A percentile compares a stretch with the other conserved stretches of the same genome.
Conservation (phyloP, 1,140 invertebrate species). For the Drosophila ambigua region DNA sequence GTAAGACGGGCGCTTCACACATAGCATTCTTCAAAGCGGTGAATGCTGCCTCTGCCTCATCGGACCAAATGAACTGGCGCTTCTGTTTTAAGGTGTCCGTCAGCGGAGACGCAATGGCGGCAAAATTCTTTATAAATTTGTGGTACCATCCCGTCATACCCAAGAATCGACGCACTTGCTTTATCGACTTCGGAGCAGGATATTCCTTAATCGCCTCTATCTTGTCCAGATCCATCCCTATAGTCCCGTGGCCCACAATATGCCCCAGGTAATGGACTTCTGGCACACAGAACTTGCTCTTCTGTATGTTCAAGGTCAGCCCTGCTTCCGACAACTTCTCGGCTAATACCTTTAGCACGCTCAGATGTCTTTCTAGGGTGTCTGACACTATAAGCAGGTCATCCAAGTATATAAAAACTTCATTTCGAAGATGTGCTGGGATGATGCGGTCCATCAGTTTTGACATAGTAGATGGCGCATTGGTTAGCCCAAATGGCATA, state of each 20-base stretch:
- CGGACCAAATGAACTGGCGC: too few species aligned
- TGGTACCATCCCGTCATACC: neutral
- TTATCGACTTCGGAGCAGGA: constrained; percentile 6
- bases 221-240: constrained; percentile 12
- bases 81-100: neutral
- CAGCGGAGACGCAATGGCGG: neutral
- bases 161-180: neutral
- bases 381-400: constrained; percentile 5
- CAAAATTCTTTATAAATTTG: neutral
- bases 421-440: too few species aligned
- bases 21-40: too few species aligned
- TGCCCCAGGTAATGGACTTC: constrained; percentile 18
- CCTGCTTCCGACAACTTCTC: neutral
- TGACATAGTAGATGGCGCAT: neutral
- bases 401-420: too few species aligned
- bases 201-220: constrained; percentile 6
- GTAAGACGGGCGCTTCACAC: too few species aligned
- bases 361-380: constrained; percentile 6
- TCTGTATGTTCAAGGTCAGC: constrained; percentile 15
- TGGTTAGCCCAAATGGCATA: too few species aligned
- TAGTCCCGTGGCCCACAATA: constrained; percentile 16
- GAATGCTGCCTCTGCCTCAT: too few species aligned
- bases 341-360: constrained; percentile 3
- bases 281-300: constrained; percentile 11
- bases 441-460: neutral